A percentile compares a stretch with the other conserved stretches of the same genome.
Conservation (phyloP, 1,140 invertebrate genomes). For the Cotesia glomerata region DNA sequence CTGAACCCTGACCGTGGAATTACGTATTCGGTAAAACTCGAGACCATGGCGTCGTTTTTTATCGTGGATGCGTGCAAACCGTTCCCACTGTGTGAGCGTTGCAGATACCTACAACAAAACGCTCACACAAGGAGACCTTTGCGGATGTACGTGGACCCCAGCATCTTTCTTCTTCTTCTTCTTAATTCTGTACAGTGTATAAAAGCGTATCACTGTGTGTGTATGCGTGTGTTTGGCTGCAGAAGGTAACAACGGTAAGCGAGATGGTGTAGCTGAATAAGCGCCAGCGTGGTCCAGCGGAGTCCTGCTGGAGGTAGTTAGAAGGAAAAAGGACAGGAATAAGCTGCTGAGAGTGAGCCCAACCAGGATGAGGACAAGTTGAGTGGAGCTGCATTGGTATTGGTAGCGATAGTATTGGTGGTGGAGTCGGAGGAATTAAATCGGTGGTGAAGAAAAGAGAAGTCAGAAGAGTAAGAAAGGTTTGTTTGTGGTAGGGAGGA, state of each 20-base stretch:
- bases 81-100: not conserved
- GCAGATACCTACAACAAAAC: not conserved
- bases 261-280: slow-evolving; percentile 18
- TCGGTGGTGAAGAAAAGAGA: slow-evolving; percentile 14
- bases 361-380: slow-evolving; percentile 28
- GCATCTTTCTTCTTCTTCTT: not conserved
- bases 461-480: slow-evolving; percentile 24
- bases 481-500: slow-evolving; percentile 59
- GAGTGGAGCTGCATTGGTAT: slow-evolving; percentile 16
- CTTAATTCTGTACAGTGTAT: not conserved
- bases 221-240: not conserved
- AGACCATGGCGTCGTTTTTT: slow-evolving; percentile 32
- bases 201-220: not conserved
- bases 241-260: not conserved
- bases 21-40: slow-evolving; percentile 52
- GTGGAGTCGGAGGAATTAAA: slow-evolving; percentile 17
- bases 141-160: slow-evolving; percentile 13
- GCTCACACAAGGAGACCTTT: not conserved
- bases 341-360: slow-evolving; percentile 20
- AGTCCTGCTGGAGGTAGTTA: slow-evolving; percentile 30
- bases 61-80: slow-evolving; percentile 31
- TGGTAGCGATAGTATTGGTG: slow-evolving; percentile 23
- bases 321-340: slow-evolving; percentile 32
- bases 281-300: slow-evolving; percentile 34
- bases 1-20: slow-evolving; percentile 53